Base-by-base conservation (phyloP, 2,113 vertebrate genomes). In the Theristicus caerulescens region DNA sequence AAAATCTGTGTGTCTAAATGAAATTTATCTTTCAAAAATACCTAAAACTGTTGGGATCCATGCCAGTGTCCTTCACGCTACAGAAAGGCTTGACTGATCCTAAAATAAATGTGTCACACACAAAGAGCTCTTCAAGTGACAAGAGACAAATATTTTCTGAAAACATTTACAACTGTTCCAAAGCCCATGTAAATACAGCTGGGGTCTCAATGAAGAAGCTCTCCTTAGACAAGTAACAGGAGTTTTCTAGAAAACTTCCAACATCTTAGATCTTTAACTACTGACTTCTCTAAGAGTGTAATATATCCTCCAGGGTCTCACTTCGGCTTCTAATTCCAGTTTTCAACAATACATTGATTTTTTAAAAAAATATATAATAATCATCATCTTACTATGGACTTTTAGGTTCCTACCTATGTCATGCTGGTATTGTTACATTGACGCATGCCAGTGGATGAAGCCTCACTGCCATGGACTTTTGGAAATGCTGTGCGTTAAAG, bases 361-460 rank as follows among this genome's bases (percentile, higher is more conserved):
- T 58, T 18, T 36, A 25, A 51, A 51, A 24, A 51, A 8, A 9
- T 29, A 7, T 7, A 13, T 6, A 31, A 42, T 16, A 9, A 36
- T 24, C 7, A 38, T 17, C 29, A 6, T 24, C 26, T 10, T 58
- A 9, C 11, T 22, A 0, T 11, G 29, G 42, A 16, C 42, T 65
- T 72, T 12, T 8, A 52, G 54, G 61, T 13, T 52, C 20, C 52
- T 22, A 16, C 34, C 44, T 34, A 4, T 0, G 2, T 26, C 42
- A 9, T 1, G 4, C 17, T 6, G 11, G 32, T 10, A 1, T 2
- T 18, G n/a, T 21, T 51, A 14, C 59, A 9, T 0, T 17, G 36
- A 34, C n/a, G 24, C 6, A 0, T 47, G 44, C 38, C 36, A 64
- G 54, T 1, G 27, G 58, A 42, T n/a, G 61, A 40, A 49, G 76